Evolutionary conservation across 2,888 invertebrate genomes (phyloP).

Genomic region (Polietes domitor): DNA sequence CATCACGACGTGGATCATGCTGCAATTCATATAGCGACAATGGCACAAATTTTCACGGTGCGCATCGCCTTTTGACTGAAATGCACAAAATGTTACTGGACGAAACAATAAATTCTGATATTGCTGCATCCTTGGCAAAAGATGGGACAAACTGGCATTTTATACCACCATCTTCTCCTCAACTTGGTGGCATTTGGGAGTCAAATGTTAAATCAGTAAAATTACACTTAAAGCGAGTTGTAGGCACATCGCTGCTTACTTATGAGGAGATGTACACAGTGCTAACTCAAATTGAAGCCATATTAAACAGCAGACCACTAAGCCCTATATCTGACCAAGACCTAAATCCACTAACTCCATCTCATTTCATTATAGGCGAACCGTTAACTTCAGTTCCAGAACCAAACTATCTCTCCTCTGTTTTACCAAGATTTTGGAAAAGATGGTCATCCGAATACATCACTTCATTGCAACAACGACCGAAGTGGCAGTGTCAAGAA

Average conservation of each 20-base stretch:
- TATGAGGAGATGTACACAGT: constrained; percentile 34
- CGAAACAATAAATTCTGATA: not conserved
- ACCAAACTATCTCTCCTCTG: constrained; percentile 19
- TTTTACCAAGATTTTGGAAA: constrained; percentile 17
- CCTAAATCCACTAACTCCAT: constrained; percentile 31
- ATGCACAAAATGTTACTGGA: too few species aligned
- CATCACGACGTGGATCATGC: constrained; percentile 43
- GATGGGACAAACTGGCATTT: constrained; percentile 29
- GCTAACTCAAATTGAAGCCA: not conserved
- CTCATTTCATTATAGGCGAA: constrained; percentile 19
- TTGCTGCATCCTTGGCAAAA: too few species aligned
- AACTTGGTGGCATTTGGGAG: constrained; percentile 38
- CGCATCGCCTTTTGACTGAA: too few species aligned
- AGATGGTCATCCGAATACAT: constrained; percentile 20
- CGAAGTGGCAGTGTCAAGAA: too few species aligned
- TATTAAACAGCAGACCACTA: not conserved
- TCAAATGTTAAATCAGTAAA: constrained; percentile 33
- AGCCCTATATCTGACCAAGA: not conserved
- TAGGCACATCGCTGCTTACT: not conserved
- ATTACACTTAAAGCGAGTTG: constrained; percentile 25
- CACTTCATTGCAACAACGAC: constrained; percentile 32
- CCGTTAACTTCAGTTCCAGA: constrained; percentile 19
- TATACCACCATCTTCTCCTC: constrained; percentile 34
- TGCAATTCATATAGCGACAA: too few species aligned
- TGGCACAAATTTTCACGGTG: too few species aligned